These are phyloP conservation scores for Phrynocephalus guinanensis DNA, from an alignment of 2,797 vertebrate species.

Conservation along the genomic window DNA sequence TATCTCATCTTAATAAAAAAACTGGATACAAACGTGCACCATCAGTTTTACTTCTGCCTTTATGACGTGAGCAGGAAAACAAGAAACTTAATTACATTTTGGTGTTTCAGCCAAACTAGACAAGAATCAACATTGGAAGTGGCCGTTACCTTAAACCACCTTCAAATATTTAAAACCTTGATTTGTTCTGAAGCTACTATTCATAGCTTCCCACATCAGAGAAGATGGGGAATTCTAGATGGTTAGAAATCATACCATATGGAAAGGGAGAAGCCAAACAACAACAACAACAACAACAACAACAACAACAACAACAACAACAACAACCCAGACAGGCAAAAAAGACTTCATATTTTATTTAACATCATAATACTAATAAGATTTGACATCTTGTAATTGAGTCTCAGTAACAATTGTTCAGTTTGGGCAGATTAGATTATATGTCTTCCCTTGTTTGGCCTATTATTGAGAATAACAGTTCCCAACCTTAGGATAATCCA, in stretches of 20 bases:
- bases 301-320: no score
- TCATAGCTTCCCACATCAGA: neutral
- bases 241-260: neutral
- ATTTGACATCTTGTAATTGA: constrained; percentile 34
- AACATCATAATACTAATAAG: neutral
- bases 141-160: neutral
- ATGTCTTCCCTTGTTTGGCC: neutral
- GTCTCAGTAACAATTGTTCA: constrained; percentile 20
- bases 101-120: neutral
- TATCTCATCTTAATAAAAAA: neutral
- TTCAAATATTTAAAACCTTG: neutral
- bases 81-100: neutral
- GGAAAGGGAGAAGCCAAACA: neutral
- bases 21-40: neutral
- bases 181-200: neutral
- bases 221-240: neutral
- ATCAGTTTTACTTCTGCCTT: neutral
- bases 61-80: neutral
- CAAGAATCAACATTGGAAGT: neutral
- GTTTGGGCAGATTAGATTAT: neutral
- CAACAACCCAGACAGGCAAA: neutral
- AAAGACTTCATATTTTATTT: neutral
- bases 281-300: no score
- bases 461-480: neutral
- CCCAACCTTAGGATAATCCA: no score